A percentile compares a stretch with the other conserved stretches of the same genome.
Evolutionary conservation across 2,113 vertebrate species (phyloP).

Genomic region (Progne subis): DNA sequence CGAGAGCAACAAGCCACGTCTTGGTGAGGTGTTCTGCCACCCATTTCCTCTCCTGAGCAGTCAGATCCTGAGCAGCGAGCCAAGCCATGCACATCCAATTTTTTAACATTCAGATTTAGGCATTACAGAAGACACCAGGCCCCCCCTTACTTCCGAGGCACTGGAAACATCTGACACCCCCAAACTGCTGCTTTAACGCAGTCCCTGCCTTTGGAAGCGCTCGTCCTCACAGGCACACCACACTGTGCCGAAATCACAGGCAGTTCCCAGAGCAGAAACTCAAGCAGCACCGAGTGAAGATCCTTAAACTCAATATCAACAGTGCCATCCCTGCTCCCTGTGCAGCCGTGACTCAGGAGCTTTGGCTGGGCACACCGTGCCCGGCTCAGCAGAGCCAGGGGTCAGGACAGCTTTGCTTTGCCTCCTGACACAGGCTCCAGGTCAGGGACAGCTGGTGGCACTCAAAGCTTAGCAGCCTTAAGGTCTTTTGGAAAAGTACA

Average conservation of each 20-base stretch:
- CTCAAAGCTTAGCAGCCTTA: neutral
- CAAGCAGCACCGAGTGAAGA: neutral
- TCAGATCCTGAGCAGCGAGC: neutral
- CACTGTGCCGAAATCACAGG: neutral
- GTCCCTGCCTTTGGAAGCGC: neutral
- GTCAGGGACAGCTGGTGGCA: neutral
- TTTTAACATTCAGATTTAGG: neutral
- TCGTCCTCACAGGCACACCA: neutral
- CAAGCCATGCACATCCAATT: neutral
- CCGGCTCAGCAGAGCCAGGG: neutral
- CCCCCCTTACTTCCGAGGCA: neutral
- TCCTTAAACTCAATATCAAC: neutral
- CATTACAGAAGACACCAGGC: neutral
- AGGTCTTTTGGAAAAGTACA: neutral
- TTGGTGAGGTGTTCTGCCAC: neutral
- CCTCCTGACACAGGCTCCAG: neutral
- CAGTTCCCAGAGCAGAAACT: neutral
- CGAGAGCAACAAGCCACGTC: neutral
- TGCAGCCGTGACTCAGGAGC: neutral
- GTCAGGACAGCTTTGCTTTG: neutral
- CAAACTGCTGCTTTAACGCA: neutral
- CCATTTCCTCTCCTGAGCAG: neutral
- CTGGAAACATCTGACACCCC: neutral
- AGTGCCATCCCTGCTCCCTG: rapidly evolving
- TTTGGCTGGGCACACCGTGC: too few relatives aligned